Conservation (phyloP, 35 echinoderm and acorn worm genomes). For the Hemicentrotus pulcherrimus region DNA sequence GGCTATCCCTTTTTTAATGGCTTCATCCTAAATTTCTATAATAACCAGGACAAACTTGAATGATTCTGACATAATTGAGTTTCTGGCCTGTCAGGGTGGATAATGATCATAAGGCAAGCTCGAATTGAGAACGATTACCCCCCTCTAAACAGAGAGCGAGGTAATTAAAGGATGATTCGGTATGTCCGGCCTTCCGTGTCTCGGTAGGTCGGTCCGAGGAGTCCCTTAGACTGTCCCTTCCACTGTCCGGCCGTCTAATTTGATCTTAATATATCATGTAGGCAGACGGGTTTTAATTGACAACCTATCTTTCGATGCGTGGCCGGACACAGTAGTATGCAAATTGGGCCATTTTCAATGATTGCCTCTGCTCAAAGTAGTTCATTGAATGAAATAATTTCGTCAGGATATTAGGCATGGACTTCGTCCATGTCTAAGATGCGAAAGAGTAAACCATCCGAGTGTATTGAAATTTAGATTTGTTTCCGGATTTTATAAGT, state of each 20-base stretch:
- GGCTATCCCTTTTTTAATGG: background rate
- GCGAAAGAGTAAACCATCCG: too few relatives aligned
- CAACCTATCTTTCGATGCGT: background rate
- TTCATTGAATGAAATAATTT: background rate
- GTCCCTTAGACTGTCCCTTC: background rate
- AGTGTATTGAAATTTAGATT: too few relatives aligned
- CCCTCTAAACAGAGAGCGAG: background rate
- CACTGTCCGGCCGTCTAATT: background rate
- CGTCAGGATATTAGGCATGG: too few relatives aligned
- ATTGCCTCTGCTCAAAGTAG: background rate
- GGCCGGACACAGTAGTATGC: background rate
- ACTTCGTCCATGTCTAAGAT: background rate
- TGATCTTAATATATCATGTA: background rate
- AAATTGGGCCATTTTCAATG: background rate
- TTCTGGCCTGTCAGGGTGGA: background rate
- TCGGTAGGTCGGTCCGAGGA: background rate
- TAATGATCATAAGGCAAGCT: background rate
- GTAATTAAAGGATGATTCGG: background rate
- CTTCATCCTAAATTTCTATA: background rate
- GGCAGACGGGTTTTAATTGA: background rate
- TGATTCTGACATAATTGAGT: conserved; percentile 11
- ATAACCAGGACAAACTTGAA: conserved; percentile 17
- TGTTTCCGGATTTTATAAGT: too few relatives aligned
- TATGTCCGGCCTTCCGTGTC: conserved; percentile 15
- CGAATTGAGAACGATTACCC: background rate